phyloP scores from a whole-genome alignment of 2,888 invertebrate species.

The Dicyrtomina minuta region DNA sequence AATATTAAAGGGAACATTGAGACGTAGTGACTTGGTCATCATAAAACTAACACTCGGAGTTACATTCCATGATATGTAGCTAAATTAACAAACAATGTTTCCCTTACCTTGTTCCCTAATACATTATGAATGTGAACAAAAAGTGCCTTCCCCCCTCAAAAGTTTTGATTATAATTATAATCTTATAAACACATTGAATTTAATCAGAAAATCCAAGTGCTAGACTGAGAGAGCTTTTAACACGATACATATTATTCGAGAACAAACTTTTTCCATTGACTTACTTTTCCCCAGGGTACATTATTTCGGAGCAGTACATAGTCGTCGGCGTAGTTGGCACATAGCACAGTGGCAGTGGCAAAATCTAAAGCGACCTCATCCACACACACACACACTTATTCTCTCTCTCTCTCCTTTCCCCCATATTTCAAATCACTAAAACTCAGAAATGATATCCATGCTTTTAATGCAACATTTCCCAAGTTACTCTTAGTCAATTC shows the following conservation, averaged over 20 bases:
- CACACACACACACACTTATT: background rate
- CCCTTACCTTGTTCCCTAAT: no score
- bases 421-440: constrained; percentile 20
- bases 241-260: constrained; percentile 35
- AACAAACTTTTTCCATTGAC: constrained; percentile 36
- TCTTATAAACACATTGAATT: constrained; percentile 24
- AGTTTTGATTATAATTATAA: constrained; percentile 12
- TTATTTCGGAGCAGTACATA: background rate
- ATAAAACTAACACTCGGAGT: constrained; percentile 8
- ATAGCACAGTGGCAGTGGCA: no score
- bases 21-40: constrained; percentile 10
- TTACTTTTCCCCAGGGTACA: constrained; percentile 28
- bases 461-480: constrained; percentile 1
- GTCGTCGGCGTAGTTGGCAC: no score
- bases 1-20: constrained; percentile 14
- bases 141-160: constrained; percentile 3
- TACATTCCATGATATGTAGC: no score
- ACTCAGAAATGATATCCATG: constrained; percentile 1
- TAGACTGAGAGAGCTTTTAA: constrained; percentile 40
- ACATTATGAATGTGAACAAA: background rate
- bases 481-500: no score
- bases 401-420: constrained; percentile 9
- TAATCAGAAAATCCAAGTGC: constrained; percentile 13
- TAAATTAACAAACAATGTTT: no score
- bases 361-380: background rate